Conservation (phyloP, 2,888 invertebrate species). For the Ashinkailepas kermadecensis region DNA sequence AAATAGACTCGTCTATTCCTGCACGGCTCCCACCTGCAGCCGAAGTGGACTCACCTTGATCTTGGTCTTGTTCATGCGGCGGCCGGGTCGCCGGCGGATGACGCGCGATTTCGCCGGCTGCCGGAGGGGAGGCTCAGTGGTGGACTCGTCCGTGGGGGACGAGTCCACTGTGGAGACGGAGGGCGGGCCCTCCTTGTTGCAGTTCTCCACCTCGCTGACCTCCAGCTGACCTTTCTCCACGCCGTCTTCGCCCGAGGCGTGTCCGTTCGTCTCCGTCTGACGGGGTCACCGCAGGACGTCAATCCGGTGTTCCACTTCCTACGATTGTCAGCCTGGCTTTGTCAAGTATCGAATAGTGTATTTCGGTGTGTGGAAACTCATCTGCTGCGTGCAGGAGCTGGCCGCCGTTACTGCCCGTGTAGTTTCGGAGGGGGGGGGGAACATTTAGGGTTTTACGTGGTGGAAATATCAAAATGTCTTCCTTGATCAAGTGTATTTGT, state of each 20-base stretch:
- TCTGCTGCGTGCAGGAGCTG: too few relatives aligned
- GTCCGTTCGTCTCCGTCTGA: neutral
- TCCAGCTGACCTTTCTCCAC: constrained; percentile 5
- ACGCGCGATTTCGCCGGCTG: constrained; percentile 21
- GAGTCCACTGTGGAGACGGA: neutral
- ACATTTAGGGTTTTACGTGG: too few relatives aligned
- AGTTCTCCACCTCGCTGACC: neutral
- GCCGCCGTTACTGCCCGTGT: too few relatives aligned
- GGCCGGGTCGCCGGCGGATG: constrained; percentile 60
- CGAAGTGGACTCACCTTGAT: constrained; percentile 44
- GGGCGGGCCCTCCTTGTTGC: neutral
- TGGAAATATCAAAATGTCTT: too few relatives aligned
- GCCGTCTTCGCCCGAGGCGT: neutral
- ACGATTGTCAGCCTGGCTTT: too few relatives aligned
- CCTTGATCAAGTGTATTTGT: too few relatives aligned
- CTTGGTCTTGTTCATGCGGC: constrained; percentile 58
- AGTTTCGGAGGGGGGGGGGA: too few relatives aligned
- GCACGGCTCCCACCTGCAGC: neutral
- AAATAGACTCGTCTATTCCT: too few relatives aligned
- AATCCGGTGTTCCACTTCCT: neutral
- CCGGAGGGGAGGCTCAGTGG: constrained; percentile 13
- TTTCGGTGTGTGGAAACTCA: too few relatives aligned
- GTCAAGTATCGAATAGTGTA: too few relatives aligned
- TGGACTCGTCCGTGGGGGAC: constrained; percentile 21
- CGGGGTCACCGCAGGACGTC: neutral